Conservation (phyloP, 1,140 invertebrate genomes). For the Anoplophora glabripennis region DNA sequence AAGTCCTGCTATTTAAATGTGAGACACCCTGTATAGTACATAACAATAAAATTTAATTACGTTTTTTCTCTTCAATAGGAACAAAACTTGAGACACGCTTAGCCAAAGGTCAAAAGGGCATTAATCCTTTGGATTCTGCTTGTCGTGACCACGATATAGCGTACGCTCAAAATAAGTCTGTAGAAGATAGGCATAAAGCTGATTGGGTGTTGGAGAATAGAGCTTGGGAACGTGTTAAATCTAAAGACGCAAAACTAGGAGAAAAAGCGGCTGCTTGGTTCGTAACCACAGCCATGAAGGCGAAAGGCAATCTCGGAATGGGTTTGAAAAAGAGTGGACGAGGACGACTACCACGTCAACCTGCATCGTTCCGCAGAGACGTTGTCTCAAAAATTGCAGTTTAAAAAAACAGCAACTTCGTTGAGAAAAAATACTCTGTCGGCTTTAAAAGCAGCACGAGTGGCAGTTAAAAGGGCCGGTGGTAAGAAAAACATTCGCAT, state of each 20-base stretch:
- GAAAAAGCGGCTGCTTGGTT: too few relatives aligned
- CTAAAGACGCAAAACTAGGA: slow-evolving; percentile 43
- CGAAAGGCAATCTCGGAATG: too few relatives aligned
- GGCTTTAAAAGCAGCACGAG: not conserved
- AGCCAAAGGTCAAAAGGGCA: too few relatives aligned
- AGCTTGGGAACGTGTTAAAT: slow-evolving; percentile 45
- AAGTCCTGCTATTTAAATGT: too few relatives aligned
- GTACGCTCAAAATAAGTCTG: slow-evolving; percentile 45
- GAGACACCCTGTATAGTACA: too few relatives aligned
- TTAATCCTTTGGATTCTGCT: slow-evolving; percentile 13
- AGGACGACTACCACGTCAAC: slow-evolving; percentile 11
- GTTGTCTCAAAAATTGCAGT: not conserved
- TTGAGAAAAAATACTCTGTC: not conserved
- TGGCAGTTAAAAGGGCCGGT: not conserved
- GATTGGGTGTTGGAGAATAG: slow-evolving; percentile 47
- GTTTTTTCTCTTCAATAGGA: too few relatives aligned
- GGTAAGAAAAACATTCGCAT: not conserved
- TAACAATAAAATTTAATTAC: too few relatives aligned
- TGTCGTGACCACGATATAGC: slow-evolving; percentile 53
- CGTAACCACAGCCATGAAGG: too few relatives aligned
- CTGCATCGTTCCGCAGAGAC: slow-evolving; percentile 9
- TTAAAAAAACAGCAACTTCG: not conserved
- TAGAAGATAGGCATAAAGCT: slow-evolving; percentile 45
- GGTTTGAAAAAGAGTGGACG: slow-evolving; percentile 3
- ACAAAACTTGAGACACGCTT: too few relatives aligned